A percentile compares a stretch with the other conserved stretches of the same genome.
Conservation (phyloP, 2,797 vertebrate genomes). For the Hephaestus fuliginosus region DNA sequence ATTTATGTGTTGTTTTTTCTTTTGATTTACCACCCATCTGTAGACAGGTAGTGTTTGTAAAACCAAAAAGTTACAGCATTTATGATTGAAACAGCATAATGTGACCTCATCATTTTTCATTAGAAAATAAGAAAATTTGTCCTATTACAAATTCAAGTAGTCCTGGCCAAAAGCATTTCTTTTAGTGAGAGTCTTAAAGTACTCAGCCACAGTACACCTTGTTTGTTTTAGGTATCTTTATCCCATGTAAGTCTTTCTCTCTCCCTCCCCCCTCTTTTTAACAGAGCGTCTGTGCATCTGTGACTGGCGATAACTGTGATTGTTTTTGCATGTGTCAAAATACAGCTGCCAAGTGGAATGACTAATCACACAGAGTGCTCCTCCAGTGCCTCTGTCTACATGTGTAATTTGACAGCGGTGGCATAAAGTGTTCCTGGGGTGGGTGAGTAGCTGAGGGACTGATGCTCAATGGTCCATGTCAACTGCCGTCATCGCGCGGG, state of each 20-base stretch:
- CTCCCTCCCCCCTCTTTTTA: constrained; percentile 30
- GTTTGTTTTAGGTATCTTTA: constrained; percentile 6
- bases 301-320: constrained; percentile 75
- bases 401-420: constrained; percentile 83
- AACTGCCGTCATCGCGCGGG: constrained; percentile 44
- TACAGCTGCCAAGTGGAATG: constrained; percentile 85
- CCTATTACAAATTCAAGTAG: background rate
- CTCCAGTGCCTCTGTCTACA: constrained; percentile 77
- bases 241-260: background rate
- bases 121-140: background rate
- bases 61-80: background rate
- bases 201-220: background rate
- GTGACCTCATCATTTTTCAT: background rate
- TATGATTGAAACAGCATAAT: background rate
- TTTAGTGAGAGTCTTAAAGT: constrained; percentile 10
- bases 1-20: background rate
- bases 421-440: constrained; percentile 73
- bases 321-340: constrained; percentile 84
- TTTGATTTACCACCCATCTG: background rate
- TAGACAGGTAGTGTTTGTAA: background rate
- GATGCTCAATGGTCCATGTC: constrained; percentile 71
- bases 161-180: background rate
- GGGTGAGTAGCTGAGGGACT: constrained; percentile 48
- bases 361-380: constrained; percentile 83
- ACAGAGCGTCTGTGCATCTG: constrained; percentile 49